Evolutionary conservation across 2,113 vertebrate species (phyloP).

Genomic region (Sterrhoptilus dennistouni): DNA sequence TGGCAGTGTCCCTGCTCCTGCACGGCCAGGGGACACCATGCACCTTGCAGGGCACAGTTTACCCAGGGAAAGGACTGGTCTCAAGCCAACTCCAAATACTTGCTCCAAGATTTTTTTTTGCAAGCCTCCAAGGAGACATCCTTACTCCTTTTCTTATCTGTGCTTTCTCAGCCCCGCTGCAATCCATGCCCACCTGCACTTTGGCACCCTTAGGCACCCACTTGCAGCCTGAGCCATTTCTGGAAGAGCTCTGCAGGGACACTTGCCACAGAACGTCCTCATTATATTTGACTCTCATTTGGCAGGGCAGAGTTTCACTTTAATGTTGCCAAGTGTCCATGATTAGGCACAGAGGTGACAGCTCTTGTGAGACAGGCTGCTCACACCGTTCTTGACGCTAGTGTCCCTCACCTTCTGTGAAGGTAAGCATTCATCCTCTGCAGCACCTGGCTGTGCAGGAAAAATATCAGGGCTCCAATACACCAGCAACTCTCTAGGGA

Average conservation of each 20-base stretch:
- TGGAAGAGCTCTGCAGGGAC: not conserved
- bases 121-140: not conserved
- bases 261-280: not conserved
- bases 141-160: not conserved
- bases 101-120: not conserved
- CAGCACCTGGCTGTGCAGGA: not conserved
- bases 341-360: not conserved
- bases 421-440: not conserved
- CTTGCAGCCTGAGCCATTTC: not conserved
- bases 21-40: accelerated
- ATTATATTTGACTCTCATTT: not conserved
- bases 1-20: not conserved
- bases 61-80: not conserved
- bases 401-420: not conserved
- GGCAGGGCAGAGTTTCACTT: not conserved
- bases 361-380: not conserved
- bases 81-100: not conserved
- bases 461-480: not conserved
- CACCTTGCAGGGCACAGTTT: accelerated
- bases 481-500: not conserved
- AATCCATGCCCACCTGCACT: not conserved
- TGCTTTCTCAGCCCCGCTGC: not conserved
- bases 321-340: not conserved
- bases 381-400: not conserved
- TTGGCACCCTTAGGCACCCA: not conserved